Percentiles rank a stretch among this genome's conserved stretches.
phyloP scores from a whole-genome alignment of 2,113 vertebrate species.

The Anthoscopus minutus region DNA sequence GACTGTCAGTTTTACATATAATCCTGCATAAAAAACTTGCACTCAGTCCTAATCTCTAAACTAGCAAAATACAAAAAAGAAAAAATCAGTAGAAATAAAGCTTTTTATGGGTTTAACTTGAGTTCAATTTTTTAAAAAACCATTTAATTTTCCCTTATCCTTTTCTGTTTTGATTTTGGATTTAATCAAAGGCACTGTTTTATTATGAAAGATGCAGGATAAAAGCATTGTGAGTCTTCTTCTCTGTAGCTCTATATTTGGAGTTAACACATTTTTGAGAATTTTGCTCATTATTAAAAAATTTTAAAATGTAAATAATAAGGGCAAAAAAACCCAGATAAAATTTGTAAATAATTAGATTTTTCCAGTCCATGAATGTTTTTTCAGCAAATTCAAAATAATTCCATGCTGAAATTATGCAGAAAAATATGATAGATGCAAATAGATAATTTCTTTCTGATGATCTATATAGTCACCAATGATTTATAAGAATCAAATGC shows the following conservation, averaged over 20 bases:
- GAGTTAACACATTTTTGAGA: neutral
- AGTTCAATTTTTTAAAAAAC: neutral
- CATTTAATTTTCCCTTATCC: neutral
- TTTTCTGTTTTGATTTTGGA: neutral
- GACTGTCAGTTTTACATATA: neutral
- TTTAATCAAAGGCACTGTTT: neutral
- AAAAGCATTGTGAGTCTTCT: neutral
- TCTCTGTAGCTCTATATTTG: neutral
- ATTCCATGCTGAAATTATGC: neutral
- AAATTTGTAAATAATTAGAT: neutral
- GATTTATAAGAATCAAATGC: neutral
- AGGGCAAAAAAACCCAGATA: rapidly evolving
- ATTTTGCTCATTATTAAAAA: neutral
- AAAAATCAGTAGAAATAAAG: neutral
- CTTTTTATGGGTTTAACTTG: neutral
- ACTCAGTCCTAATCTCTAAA: neutral
- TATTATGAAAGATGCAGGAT: neutral
- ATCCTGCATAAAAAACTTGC: neutral
- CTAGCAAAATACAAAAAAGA: neutral
- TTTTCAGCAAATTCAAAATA: neutral
- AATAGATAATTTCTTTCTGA: neutral
- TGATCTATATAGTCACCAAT: neutral
- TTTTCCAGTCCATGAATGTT: neutral
- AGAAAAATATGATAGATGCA: neutral
- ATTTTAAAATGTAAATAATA: neutral